A percentile compares a stretch with the other conserved stretches of the same genome.
Evolutionary conservation across 2,797 vertebrate genomes (phyloP).

Genomic region (Muscicapa comitata): DNA sequence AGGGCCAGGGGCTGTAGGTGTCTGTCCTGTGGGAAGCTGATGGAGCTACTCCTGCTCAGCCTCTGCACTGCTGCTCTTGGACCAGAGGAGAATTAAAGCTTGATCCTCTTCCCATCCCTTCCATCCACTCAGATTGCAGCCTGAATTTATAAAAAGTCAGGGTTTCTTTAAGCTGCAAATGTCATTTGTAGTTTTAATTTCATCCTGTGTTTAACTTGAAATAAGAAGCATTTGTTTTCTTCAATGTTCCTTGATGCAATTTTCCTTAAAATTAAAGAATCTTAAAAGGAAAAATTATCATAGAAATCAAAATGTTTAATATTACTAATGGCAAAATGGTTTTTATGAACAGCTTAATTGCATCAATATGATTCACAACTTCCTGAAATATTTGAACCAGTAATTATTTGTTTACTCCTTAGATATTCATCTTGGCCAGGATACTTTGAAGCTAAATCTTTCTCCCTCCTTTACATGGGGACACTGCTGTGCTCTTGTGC

Average conservation of each 20-base stretch:
- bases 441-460: not conserved
- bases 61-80: not conserved
- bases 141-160: not conserved
- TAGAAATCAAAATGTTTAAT: not conserved
- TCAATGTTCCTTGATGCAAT: accelerated
- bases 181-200: not conserved
- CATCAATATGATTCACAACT: not conserved
- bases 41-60: not conserved
- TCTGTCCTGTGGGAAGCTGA: not conserved
- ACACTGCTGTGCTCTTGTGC: not conserved
- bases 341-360: not conserved
- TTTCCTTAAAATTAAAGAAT: not conserved
- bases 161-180: not conserved
- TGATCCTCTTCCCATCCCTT: not conserved
- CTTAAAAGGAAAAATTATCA: not conserved
- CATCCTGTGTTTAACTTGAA: not conserved
- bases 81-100: not conserved
- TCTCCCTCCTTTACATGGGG: not conserved
- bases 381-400: not conserved
- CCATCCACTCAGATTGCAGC: not conserved
- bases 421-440: not conserved
- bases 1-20: accelerated
- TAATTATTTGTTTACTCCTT: not conserved
- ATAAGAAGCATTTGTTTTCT: not conserved
- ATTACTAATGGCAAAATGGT: not conserved